Base-by-base conservation (phyloP, 92 coral and sea anemone genomes). In the Micromussa lordhowensis region DNA sequence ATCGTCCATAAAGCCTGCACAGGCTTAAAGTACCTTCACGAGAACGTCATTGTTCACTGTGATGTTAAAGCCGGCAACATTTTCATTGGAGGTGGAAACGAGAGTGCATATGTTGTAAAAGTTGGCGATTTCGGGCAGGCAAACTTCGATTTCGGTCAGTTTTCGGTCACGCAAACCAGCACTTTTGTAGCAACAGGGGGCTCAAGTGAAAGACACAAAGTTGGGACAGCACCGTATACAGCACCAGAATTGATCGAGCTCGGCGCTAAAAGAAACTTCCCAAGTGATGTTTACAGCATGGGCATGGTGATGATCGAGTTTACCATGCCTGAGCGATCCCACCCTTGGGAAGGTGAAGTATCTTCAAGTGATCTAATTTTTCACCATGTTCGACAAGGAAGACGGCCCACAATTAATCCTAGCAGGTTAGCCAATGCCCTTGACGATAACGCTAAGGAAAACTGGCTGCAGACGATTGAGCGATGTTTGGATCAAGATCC, bases 81-180 rank as follows among this genome's bases (percentile, higher is more conserved):
- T 29, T 84, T 92, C 30, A 70, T 85, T 18, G 63, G 79, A 1
- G 91, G 84, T 5, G 88, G 78, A 3, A 29, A 17, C 8, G 57
- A 35, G 1, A 48, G 26, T 31, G 48, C 64, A 21, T 92, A 77
- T 59, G 34, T 63, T 15, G 79, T 80, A 22, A 92, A 88, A 77
- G 81, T 88, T 28, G 92, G 82, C 9, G 92, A 88, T 58, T 92
- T 92, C 54, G 92, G 92, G 24, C 93, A 87, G 84, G 84, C 90
- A 4, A 40, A 59, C 1, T 80, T 79, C 38, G 88, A 82, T 30
- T 77, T 69, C 19, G 48, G 48, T 40, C 90, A 86, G 77, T 81
- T 86, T 86, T 79, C 79, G 2, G 3, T 81, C 12, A 26, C 91
- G 5, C 87, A 87, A 76, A 61, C 79, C 61, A 73, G 35, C 18